phyloP scores from a whole-genome alignment of 2,888 invertebrate genomes.

The Aproaerema taeniolella region DNA sequence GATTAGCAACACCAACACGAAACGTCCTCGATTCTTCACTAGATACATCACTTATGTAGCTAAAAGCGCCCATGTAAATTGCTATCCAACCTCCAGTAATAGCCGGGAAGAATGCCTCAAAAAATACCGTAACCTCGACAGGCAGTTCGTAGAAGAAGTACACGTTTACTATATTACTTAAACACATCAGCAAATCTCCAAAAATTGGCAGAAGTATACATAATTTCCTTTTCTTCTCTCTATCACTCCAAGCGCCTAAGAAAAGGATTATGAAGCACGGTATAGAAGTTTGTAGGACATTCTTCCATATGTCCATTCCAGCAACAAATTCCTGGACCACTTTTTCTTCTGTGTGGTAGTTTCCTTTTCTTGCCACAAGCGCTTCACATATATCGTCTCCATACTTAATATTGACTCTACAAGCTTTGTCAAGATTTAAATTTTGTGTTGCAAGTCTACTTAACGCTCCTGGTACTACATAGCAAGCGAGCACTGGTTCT shows the following conservation, averaged over 20 bases:
- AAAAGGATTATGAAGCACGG: slow-evolving; percentile 75
- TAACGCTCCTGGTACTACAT: slow-evolving; percentile 79
- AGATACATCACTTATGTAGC: slow-evolving; percentile 78
- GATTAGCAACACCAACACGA: slow-evolving; percentile 75
- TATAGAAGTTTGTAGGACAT: slow-evolving; percentile 68
- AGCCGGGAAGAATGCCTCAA: slow-evolving; percentile 71
- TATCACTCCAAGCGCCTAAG: slow-evolving; percentile 79
- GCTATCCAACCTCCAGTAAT: slow-evolving; percentile 76
- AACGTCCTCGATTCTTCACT: slow-evolving; percentile 75
- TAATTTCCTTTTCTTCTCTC: slow-evolving; percentile 73
- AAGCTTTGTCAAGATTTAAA: slow-evolving; percentile 89
- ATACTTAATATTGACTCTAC: slow-evolving; percentile 86
- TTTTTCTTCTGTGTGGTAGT: slow-evolving; percentile 78
- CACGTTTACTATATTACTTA: slow-evolving; percentile 69
- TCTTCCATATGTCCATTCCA: slow-evolving; percentile 74
- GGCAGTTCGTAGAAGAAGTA: slow-evolving; percentile 74
- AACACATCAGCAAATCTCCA: slow-evolving; percentile 67
- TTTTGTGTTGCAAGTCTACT: slow-evolving; percentile 88
- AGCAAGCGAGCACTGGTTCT: slow-evolving; percentile 80
- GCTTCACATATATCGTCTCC: slow-evolving; percentile 84
- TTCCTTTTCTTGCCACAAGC: slow-evolving; percentile 82
- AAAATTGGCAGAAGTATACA: slow-evolving; percentile 75
- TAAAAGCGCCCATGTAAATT: slow-evolving; percentile 75
- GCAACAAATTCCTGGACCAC: slow-evolving; percentile 76
- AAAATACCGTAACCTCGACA: slow-evolving; percentile 67